Evolutionary conservation across 2,888 invertebrate genomes (phyloP).

Genomic region (Drosophila austrosaltans): DNA sequence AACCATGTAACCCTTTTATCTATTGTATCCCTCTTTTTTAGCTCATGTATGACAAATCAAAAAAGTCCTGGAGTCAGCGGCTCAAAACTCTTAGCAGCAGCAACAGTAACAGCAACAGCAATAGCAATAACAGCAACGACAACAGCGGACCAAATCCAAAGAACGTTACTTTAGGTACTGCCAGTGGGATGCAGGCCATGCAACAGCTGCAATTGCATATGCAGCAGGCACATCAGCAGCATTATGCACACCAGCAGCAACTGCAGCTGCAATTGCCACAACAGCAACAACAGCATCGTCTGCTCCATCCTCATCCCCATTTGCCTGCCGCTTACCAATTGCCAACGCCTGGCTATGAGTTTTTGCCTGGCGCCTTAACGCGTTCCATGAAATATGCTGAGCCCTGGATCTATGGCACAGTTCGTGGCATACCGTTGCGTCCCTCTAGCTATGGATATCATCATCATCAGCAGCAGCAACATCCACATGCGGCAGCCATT

Average conservation of each 20-base stretch:
- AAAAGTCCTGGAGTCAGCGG: slow-evolving; percentile 89
- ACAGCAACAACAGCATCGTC: slow-evolving; percentile 46
- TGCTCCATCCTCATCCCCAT: slow-evolving; percentile 48
- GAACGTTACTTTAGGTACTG: slow-evolving; percentile 81
- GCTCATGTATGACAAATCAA: slow-evolving; percentile 84
- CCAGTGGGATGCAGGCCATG: slow-evolving; percentile 64
- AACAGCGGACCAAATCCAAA: slow-evolving; percentile 50
- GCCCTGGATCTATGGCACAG: slow-evolving; percentile 93
- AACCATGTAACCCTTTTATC: neutral
- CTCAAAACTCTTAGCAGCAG: slow-evolving; percentile 86
- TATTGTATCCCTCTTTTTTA: slow-evolving; percentile 48
- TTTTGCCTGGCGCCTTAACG: slow-evolving; percentile 86
- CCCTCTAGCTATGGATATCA: slow-evolving; percentile 77
- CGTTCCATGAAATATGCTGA: slow-evolving; percentile 94
- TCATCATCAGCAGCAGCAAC: slow-evolving; percentile 46
- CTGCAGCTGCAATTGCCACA: slow-evolving; percentile 54
- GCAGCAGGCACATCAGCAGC: slow-evolving; percentile 60
- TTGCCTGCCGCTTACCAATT: slow-evolving; percentile 55
- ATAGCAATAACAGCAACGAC: neutral
- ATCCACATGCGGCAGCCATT: slow-evolving; percentile 74
- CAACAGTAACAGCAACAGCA: slow-evolving; percentile 68
- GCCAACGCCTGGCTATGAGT: slow-evolving; percentile 73
- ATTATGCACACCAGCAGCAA: slow-evolving; percentile 43
- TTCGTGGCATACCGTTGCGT: slow-evolving; percentile 85
- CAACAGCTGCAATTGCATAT: slow-evolving; percentile 56